Conservation (phyloP, 1,140 invertebrate species). For the Bombus haemorrhoidalis region DNA sequence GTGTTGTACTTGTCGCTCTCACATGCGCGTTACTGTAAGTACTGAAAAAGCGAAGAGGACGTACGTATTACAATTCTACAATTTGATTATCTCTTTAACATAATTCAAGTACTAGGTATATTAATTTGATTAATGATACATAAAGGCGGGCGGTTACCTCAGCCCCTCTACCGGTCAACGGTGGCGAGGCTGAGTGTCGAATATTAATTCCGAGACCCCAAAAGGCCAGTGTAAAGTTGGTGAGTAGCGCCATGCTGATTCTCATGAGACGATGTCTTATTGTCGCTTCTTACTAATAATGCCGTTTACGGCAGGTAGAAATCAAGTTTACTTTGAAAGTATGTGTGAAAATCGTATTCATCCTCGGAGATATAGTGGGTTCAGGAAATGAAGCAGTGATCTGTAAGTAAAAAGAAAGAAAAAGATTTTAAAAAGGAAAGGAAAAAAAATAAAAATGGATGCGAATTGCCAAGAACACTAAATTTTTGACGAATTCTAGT, state of each 20-base stretch:
- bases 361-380: slow-evolving; percentile 69
- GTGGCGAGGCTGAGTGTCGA: slow-evolving; percentile 69
- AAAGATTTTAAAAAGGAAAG: neutral
- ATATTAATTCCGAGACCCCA: slow-evolving; percentile 71
- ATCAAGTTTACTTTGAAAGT: slow-evolving; percentile 78
- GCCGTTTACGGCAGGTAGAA: slow-evolving; percentile 72
- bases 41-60: slow-evolving; percentile 79
- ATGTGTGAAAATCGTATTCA: slow-evolving; percentile 73
- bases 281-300: slow-evolving; percentile 72
- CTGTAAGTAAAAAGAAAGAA: slow-evolving; percentile 75
- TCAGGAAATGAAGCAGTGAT: slow-evolving; percentile 74
- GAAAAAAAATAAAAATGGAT: slow-evolving; percentile 45
- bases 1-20: slow-evolving; percentile 81
- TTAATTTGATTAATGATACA: slow-evolving; percentile 72
- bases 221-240: slow-evolving; percentile 76
- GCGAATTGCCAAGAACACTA: slow-evolving; percentile 76
- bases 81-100: slow-evolving; percentile 74
- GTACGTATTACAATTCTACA: slow-evolving; percentile 79
- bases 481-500: neutral
- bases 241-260: slow-evolving; percentile 79
- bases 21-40: slow-evolving; percentile 82
- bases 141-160: slow-evolving; percentile 62
- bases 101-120: slow-evolving; percentile 78
- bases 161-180: slow-evolving; percentile 68
- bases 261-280: slow-evolving; percentile 69